phyloP scores from a whole-genome alignment of 2,113 vertebrate genomes.

The Vidua chalybeata region DNA sequence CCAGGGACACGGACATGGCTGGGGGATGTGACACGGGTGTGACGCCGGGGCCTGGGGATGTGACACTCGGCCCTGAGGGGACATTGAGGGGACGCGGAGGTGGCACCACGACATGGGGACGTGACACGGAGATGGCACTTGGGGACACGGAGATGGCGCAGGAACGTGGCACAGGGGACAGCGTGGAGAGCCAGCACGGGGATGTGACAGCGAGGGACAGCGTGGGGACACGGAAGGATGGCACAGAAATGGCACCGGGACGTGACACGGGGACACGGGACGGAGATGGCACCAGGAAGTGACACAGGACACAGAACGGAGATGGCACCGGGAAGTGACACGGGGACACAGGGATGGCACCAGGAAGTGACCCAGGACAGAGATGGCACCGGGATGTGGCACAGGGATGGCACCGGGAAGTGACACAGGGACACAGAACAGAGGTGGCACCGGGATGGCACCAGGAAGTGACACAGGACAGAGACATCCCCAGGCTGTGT shows the following conservation, averaged over 20 bases:
- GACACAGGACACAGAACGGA: background rate
- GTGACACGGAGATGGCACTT: background rate
- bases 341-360: too few species aligned
- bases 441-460: background rate
- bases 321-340: background rate
- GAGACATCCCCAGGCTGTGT: too few species aligned
- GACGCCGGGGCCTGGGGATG: background rate
- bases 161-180: background rate
- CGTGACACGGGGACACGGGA: fast-evolving
- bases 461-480: too few species aligned
- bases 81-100: background rate
- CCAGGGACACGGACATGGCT: background rate
- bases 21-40: background rate
- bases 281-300: fast-evolving
- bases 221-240: background rate
- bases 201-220: background rate
- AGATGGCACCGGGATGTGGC: background rate
- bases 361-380: background rate
- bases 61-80: background rate
- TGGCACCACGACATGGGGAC: background rate
- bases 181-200: background rate
- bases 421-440: background rate
- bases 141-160: background rate
- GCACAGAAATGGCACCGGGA: background rate
- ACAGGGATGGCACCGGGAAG: background rate